Evolutionary conservation across 2,888 invertebrate species (phyloP).

Genomic region (Leucozona laternaria): DNA sequence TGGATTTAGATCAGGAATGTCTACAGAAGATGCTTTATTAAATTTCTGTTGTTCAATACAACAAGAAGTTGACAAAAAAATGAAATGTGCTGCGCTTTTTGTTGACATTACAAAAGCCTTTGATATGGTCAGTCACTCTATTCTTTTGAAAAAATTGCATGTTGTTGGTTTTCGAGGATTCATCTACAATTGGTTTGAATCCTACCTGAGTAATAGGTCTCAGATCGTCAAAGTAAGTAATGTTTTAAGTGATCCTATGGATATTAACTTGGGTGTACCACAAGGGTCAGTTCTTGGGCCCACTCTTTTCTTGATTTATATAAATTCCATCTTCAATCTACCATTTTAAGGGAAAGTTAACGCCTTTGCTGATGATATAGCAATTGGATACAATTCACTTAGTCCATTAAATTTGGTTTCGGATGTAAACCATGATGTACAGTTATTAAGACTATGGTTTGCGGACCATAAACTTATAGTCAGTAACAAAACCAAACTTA

Average conservation of each 20-base stretch:
- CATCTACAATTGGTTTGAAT: conserved; percentile 17
- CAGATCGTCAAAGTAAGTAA: background rate
- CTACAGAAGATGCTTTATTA: conserved; percentile 17
- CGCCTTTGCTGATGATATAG: conserved; percentile 14
- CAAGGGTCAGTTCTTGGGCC: conserved; percentile 6
- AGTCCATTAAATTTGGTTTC: background rate
- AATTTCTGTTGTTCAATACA: conserved; percentile 12
- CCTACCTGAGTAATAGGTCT: background rate
- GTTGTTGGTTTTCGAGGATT: conserved; percentile 16
- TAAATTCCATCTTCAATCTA: conserved; percentile 7
- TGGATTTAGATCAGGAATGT: conserved; percentile 24
- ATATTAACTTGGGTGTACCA: conserved; percentile 1
- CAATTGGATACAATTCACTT: conserved; percentile 1
- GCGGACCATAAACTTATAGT: background rate
- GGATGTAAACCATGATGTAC: background rate
- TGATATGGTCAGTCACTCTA: conserved; percentile 21
- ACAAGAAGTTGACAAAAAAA: conserved; percentile 19
- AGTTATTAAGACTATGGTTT: conserved; percentile 1
- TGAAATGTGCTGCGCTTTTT: conserved; percentile 22
- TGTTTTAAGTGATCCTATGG: background rate
- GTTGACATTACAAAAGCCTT: conserved; percentile 30
- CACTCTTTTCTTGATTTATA: conserved; percentile 9
- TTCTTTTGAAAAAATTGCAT: conserved; percentile 12
- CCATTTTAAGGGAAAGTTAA: background rate
- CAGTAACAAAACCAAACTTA: background rate